Evolutionary conservation across 2,113 vertebrate species (phyloP), one percentile per base, ranked within the genome.

Genomic region (Dinomys branickii): DNA sequence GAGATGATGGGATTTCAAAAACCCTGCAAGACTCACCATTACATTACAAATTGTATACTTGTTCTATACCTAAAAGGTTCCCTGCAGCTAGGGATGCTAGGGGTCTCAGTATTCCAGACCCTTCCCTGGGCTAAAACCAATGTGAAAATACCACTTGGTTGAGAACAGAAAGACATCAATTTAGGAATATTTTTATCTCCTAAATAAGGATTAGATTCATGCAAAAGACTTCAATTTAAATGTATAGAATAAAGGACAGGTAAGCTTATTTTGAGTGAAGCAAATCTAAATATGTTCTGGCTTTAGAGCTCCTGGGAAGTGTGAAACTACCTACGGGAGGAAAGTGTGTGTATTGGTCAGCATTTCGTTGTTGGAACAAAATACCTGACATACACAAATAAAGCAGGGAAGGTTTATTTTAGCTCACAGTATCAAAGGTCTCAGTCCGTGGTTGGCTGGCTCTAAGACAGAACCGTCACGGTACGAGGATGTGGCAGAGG

Each of bases 111-210:
- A 44, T 35, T 77, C 41, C 33, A 71, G 10, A 50, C 88, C 47
- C 14, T 85, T n/a, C 17, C 81, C 38, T 81, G 26, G 52, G 10
- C 41, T 63, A 77, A 88, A n/a, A 47, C 4, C 24, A 86, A 6
- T 54, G 7, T 35, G n/a, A 94, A 95, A 85, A 85, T 85, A 82
- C 3, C 35, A 88, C 58, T 94, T 35, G 67, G 28, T 16, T 58
- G 28, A 81, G 33, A 90, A 59, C 33, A 88, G 33, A 88, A 91
- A 91, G 22, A 71, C 24, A 52, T 11, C 81, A 69, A 88, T 73
- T 81, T 52, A 75, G n/a, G 47, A 92, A 85, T 50, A 67, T 41
- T 71, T 90, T 54, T 94, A 59, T 90, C 20, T 94, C n/a, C 56
- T 54, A 65, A 33, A 9, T 47, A 65, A 84, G 24, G 19, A 16